phyloP scores from a whole-genome alignment of 2,888 invertebrate species.

The Microchrysa polita region DNA sequence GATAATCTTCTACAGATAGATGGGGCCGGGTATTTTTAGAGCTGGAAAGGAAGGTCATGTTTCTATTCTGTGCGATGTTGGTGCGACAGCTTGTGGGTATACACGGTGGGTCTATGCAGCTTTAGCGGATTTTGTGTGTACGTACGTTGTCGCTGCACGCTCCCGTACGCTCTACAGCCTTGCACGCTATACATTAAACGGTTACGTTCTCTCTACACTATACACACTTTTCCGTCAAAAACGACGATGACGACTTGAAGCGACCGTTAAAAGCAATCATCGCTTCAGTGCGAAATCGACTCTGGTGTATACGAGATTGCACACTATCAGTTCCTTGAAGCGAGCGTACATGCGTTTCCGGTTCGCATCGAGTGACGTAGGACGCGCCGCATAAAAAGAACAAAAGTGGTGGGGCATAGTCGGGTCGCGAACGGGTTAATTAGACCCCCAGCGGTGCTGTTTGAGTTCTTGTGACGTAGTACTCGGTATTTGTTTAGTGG shows the following conservation, averaged over 20 bases:
- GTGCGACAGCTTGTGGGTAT: conserved; percentile 24
- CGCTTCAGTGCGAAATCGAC: conserved; percentile 52
- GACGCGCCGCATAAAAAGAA: conserved; percentile 10
- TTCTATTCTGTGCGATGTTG: background rate
- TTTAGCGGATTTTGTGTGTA: conserved; percentile 30
- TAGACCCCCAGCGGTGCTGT: background rate
- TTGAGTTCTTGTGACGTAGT: background rate
- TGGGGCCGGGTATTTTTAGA: conserved; percentile 42
- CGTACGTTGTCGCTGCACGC: conserved; percentile 36
- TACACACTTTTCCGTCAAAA: conserved; percentile 41
- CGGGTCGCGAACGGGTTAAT: conserved; percentile 34
- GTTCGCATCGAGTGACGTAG: conserved; percentile 29
- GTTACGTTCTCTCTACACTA: conserved; percentile 22
- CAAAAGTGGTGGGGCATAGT: background rate
- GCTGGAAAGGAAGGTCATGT: conserved; percentile 37
- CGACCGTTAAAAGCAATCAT: conserved; percentile 52
- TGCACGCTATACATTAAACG: conserved; percentile 37
- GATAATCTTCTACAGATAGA: conserved; percentile 35
- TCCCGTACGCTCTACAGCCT: conserved; percentile 37
- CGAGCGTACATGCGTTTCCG: conserved; percentile 24
- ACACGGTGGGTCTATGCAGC: conserved; percentile 37
- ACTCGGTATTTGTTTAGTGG: background rate
- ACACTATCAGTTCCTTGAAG: conserved; percentile 28
- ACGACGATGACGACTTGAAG: conserved; percentile 51
- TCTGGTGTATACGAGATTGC: conserved; percentile 50